Evolutionary conservation across 2,888 invertebrate genomes (phyloP).

Genomic region (Carabus problematicus): DNA sequence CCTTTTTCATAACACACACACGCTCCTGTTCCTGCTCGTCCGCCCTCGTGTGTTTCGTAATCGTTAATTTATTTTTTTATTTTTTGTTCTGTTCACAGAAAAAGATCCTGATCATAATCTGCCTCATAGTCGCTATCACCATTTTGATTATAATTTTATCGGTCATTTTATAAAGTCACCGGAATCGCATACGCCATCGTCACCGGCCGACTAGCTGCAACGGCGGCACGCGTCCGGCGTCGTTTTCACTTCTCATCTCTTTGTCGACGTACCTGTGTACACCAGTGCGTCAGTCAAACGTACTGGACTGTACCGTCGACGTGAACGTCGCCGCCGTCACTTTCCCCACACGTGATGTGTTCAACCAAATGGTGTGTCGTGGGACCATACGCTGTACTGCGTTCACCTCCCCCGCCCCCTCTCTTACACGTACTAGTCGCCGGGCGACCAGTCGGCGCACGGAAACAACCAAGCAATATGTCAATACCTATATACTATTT

Average conservation of each 20-base stretch:
- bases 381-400: constrained; percentile 34
- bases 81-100: constrained; percentile 77
- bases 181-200: constrained; percentile 7
- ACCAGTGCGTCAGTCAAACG: too few species aligned
- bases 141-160: constrained; percentile 78
- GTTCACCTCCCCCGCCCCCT: constrained; percentile 13
- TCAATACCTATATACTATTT: constrained; percentile 5
- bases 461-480: constrained; percentile 40
- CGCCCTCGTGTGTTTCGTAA: constrained; percentile 1
- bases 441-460: constrained; percentile 24
- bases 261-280: not conserved
- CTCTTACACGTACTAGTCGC: constrained; percentile 24
- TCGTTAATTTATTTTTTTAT: constrained; percentile 63
- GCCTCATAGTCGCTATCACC: constrained; percentile 79
- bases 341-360: constrained; percentile 38
- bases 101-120: constrained; percentile 88
- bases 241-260: not conserved
- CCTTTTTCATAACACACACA: constrained; percentile 28
- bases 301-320: not conserved
- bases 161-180: constrained; percentile 46
- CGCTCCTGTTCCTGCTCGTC: constrained; percentile 16
- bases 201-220: constrained; percentile 6
- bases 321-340: constrained; percentile 20
- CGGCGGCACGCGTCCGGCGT: not conserved
- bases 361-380: constrained; percentile 38